Evolutionary conservation across 2,797 vertebrate genomes (phyloP).

Genomic region (Megalops cyprinoides): DNA sequence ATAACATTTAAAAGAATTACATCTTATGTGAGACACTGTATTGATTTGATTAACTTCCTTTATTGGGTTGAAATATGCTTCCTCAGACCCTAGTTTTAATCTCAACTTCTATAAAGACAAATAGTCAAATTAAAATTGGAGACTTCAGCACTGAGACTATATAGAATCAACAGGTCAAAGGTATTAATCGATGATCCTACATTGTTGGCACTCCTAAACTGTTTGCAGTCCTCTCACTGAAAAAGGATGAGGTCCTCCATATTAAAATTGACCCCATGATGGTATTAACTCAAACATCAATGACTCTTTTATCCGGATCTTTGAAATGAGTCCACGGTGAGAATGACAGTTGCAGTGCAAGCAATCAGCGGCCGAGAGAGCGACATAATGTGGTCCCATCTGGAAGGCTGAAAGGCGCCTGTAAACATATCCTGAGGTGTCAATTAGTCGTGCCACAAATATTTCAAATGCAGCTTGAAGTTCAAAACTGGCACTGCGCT

Average conservation of each 20-base stretch:
- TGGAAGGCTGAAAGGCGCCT: slow-evolving; percentile 9
- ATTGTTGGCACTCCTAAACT: too few relatives aligned
- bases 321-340: not conserved
- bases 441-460: slow-evolving; percentile 18
- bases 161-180: not conserved
- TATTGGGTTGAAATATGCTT: too few relatives aligned
- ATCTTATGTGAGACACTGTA: too few relatives aligned
- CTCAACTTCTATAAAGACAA: too few relatives aligned
- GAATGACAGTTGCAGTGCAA: slow-evolving; percentile 20
- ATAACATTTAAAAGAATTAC: not conserved
- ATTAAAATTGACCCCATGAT: not conserved
- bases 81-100: too few relatives aligned
- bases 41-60: too few relatives aligned
- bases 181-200: not conserved
- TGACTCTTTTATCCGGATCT: slow-evolving; percentile 17
- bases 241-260: not conserved
- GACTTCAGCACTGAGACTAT: not conserved
- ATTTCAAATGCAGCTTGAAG: not conserved
- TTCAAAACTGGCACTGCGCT: slow-evolving; percentile 14
- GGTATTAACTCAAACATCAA: not conserved
- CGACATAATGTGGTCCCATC: slow-evolving; percentile 14
- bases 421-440: slow-evolving; percentile 3
- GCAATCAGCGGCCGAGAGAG: not conserved
- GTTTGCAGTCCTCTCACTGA: not conserved
- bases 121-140: too few relatives aligned